Evolutionary conservation across 2,797 vertebrate species (phyloP), one percentile per base, ranked within the genome.

Genomic region (Lepus oiostolus): DNA sequence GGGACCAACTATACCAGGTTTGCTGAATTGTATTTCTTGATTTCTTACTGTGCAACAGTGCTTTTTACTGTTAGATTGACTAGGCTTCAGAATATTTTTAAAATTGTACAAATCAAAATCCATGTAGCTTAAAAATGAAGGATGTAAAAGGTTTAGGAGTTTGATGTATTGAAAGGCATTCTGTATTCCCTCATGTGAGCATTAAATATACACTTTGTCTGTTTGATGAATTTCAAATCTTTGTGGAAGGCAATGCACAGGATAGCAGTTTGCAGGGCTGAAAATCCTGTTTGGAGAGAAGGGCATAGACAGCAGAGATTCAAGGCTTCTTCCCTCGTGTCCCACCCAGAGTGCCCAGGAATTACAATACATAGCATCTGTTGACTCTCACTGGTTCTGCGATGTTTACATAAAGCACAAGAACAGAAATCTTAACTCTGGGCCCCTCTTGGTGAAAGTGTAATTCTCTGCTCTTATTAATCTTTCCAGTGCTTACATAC

Each of bases 51-150:
- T 98, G 98, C 98, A 98, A 98, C 98, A 98, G 98, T 98, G 98
- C 98, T 98, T 98, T 98, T 98, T 98, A 98, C 98, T 98, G 97
- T 98, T 98, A 98, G 98, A 98, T 98, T 98, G 98, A 98, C 98
- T 98, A 97, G 98, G 98, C 98, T 98, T 98, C 98, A 98, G 98
- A 98, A 98, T 98, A 98, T 98, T 98, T 98, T 98, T 98, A 96
- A 98, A 99, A 98, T 97, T 98, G 98, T 98, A 98, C 98, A 99
- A 98, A 98, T 98, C 98, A 98, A 98, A 98, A 98, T 98, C 98
- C 98, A 97, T 98, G 98, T 98, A 98, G 98, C 98, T 98, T 98
- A 98, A 98, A 98, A 98, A 98, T 98, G 98, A 98, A 98, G 98
- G 98, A 98, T 98, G 98, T 98, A 98, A 98, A 98, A 98, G 98